Evolutionary conservation across 2,888 invertebrate species (phyloP).

Genomic region (Ditula angustiorana): DNA sequence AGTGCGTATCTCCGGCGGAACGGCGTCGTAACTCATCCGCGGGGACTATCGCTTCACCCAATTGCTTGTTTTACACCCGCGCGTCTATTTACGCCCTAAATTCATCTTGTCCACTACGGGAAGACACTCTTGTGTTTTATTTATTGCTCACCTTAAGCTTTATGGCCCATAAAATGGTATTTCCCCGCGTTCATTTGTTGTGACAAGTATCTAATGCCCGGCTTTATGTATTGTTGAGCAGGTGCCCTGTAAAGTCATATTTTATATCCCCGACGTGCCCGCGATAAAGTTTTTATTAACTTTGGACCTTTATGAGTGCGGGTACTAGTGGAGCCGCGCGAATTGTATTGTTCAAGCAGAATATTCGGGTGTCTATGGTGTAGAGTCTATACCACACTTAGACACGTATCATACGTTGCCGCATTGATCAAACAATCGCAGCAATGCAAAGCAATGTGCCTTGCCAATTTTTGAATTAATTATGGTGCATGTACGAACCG

Average conservation of each 20-base stretch:
- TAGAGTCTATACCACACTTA: neutral
- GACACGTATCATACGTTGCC: too few species aligned
- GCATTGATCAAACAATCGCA: too few species aligned
- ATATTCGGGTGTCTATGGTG: neutral
- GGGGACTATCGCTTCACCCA: constrained; percentile 29
- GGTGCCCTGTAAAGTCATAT: constrained; percentile 38
- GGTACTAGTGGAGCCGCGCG: neutral
- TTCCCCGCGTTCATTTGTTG: constrained; percentile 36
- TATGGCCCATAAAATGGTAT: constrained; percentile 39
- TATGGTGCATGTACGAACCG: too few species aligned
- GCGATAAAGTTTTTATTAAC: constrained; percentile 36
- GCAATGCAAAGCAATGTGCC: too few species aligned
- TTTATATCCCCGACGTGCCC: constrained; percentile 35
- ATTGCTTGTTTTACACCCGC: constrained; percentile 37
- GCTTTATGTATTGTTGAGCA: constrained; percentile 39
- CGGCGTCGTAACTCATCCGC: constrained; percentile 27
- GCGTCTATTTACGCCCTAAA: constrained; percentile 33
- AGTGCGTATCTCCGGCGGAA: constrained; percentile 11
- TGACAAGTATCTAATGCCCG: constrained; percentile 37
- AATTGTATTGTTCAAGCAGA: neutral
- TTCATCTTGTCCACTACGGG: constrained; percentile 38
- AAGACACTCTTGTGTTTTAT: constrained; percentile 36
- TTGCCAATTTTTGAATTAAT: too few species aligned
- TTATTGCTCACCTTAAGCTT: constrained; percentile 39
- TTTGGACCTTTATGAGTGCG: constrained; percentile 12